Evolutionary conservation across 2,113 vertebrate species (phyloP), one percentile per base, ranked within the genome.

Genomic region (Saccopteryx bilineata): DNA sequence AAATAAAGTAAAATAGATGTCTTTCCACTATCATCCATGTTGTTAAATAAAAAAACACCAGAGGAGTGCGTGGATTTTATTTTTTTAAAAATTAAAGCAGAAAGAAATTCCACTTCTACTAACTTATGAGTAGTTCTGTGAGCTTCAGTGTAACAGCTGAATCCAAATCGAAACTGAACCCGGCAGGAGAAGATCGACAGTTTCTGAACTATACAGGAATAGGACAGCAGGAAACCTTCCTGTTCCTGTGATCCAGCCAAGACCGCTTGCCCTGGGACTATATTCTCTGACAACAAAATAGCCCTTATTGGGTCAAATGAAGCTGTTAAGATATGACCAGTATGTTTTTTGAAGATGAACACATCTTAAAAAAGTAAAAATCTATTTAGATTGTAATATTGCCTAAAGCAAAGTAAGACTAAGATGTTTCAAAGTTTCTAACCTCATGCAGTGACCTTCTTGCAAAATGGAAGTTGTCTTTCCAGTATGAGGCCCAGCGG

Each of bases 311-410:
- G 63, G 61, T 61, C 69, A 92, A 80, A 90, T 74, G 69, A 91
- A 82, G 31, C 61, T 87, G 71, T 52, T 54, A 60, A 95, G 19
- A 94, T 56, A 83, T 69, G 66, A 87, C 52, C 46, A 87, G 5
- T 74, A n/a, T 69, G 69, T 61, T 66, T 93, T 94, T 24, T 21
- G 24, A 80, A 69, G 82, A 92, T 86, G 33, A 81, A n/a, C 10
- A 88, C 8, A 86, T 28, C 46, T 93, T 91, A 80, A 87, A 96
- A 76, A 11, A 71, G 24, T 33, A 86, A 72, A 91, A 90, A 79
- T 24, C 23, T 91, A 33, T 63, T 81, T 31, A 10, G 26, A 81
- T 63, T 80, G 9, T 5, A 88, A 28, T 69, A 72, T 46, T 96
- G 48, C 58, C 58, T 87, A 52, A 28, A 86, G 65, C 63, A 68